Percentiles rank a stretch among this genome's conserved stretches.
phyloP scores from a whole-genome alignment of 2,113 vertebrate genomes.

The Rousettus leschenaultii region DNA sequence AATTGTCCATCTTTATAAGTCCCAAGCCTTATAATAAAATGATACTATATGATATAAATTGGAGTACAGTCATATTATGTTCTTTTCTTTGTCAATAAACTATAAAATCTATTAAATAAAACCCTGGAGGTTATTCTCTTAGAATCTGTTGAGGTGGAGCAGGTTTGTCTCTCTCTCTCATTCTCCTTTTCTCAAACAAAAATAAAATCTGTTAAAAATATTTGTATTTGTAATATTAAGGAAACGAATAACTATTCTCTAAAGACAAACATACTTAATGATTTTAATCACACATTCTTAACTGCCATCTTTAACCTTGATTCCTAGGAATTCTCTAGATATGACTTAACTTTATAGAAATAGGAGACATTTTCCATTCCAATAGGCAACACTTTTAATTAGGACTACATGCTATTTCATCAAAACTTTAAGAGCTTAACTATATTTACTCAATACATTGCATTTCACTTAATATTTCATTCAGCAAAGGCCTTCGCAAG shows the following conservation, averaged over 20 bases:
- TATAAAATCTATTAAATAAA: neutral
- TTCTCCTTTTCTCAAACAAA: neutral
- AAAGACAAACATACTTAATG: neutral
- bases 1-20: neutral
- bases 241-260: neutral
- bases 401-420: neutral
- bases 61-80: neutral
- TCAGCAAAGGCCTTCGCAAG: neutral
- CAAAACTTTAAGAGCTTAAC: neutral
- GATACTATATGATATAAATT: neutral
- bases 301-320: neutral
- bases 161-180: neutral
- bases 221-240: neutral
- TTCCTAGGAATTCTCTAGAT: neutral
- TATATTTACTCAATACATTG: neutral
- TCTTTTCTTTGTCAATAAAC: conserved; percentile 9
- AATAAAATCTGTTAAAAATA: neutral
- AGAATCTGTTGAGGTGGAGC: neutral
- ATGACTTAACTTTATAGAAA: conserved; percentile 2
- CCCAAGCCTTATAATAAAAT: neutral
- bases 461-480: neutral
- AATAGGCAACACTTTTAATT: neutral
- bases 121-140: neutral
- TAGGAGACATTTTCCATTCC: neutral
- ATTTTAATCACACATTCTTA: conserved; percentile 25